Percentiles rank a stretch among this genome's conserved stretches.
These are phyloP conservation scores for Tapirus indicus DNA, from an alignment of 2,797 vertebrate species.

Conservation along the genomic window DNA sequence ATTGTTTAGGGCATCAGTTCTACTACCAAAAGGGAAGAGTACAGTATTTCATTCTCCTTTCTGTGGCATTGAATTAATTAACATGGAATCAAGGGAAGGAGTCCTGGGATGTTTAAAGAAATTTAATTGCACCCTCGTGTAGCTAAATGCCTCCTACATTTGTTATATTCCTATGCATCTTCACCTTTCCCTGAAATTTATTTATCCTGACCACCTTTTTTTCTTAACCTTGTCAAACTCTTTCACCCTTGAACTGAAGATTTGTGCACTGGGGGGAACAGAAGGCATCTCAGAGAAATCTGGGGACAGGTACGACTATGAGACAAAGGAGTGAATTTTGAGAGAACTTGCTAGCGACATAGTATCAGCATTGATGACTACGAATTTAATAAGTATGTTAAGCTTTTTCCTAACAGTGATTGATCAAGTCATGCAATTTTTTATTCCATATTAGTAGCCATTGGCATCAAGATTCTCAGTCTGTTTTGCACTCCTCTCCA, in stretches of 20 bases:
- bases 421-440: background rate
- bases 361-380: background rate
- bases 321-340: background rate
- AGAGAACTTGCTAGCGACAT: background rate
- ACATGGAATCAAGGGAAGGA: background rate
- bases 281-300: background rate
- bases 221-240: background rate
- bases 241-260: background rate
- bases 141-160: background rate
- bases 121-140: background rate
- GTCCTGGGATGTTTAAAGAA: background rate
- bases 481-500: background rate
- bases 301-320: background rate
- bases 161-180: background rate
- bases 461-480: background rate
- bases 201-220: background rate
- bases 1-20: background rate
- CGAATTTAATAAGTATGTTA: background rate
- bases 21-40: background rate
- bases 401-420: background rate
- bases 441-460: background rate
- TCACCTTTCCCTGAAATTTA: background rate
- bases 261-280: background rate
- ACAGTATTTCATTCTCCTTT: background rate
- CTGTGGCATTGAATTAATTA: background rate